These are phyloP conservation scores for Eupithecia tripunctaria DNA, from an alignment of 2,888 invertebrate genomes.

Conservation along the genomic window DNA sequence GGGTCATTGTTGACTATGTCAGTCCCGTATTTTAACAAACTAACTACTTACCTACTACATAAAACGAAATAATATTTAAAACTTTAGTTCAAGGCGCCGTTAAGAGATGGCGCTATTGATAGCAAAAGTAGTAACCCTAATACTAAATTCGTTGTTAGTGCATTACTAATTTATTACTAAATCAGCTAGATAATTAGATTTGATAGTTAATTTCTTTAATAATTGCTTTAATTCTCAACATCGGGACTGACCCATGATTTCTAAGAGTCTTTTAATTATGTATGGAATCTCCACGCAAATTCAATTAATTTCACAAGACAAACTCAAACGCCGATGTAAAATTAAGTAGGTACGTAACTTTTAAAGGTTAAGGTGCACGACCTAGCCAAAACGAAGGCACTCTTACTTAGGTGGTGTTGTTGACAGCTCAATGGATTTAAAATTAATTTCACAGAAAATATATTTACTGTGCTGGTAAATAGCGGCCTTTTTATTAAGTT, in stretches of 20 bases:
- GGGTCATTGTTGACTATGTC: too few relatives aligned
- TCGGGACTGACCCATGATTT: not conserved
- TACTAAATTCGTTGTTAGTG: not conserved
- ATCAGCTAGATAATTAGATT: not conserved
- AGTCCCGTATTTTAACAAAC: too few relatives aligned
- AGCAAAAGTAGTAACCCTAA: not conserved
- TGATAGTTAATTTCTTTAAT: not conserved
- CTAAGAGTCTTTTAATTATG: not conserved
- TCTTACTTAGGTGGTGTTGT: not conserved
- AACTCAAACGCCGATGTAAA: constrained; percentile 38
- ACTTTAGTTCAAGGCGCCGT: constrained; percentile 15
- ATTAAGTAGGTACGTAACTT: constrained; percentile 33
- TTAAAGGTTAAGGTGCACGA: constrained; percentile 38
- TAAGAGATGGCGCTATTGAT: constrained; percentile 39
- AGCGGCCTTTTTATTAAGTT: not conserved
- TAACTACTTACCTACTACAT: too few relatives aligned
- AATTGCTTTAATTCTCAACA: not conserved
- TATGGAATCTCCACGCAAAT: not conserved
- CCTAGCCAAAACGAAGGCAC: not conserved
- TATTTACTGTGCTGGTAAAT: not conserved
- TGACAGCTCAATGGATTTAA: not conserved
- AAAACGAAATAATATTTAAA: too few relatives aligned
- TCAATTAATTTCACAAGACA: constrained; percentile 36
- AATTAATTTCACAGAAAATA: not conserved
- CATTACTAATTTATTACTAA: not conserved